These are phyloP conservation scores for Tuberolachnus salignus DNA, from an alignment of 2,888 invertebrate species.

Conservation along the genomic window DNA sequence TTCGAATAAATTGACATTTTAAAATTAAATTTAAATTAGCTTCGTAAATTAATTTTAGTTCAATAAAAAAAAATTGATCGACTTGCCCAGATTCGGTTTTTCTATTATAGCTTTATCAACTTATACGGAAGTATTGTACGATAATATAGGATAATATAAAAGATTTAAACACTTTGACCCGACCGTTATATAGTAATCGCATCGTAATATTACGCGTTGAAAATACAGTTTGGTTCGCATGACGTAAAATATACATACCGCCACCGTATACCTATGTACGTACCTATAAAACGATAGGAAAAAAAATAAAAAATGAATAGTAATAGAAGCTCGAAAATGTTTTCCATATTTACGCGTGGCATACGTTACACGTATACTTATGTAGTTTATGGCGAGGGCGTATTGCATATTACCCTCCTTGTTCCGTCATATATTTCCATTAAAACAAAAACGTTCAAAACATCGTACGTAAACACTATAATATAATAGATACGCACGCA, in stretches of 20 bases:
- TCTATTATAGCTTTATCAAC: no score
- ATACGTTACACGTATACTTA: not conserved
- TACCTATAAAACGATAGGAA: not conserved
- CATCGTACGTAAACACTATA: not conserved
- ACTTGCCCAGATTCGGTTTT: no score
- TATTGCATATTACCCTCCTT: slow-evolving; percentile 11
- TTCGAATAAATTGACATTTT: no score
- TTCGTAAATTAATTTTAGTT: no score
- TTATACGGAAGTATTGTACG: no score
- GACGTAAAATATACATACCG: not conserved
- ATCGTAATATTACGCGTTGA: no score
- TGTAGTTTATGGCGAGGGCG: not conserved
- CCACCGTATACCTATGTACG: not conserved
- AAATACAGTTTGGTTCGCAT: not conserved
- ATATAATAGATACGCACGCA: slow-evolving; percentile 1
- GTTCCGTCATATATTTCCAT: slow-evolving; percentile 17
- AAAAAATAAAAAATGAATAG: not conserved
- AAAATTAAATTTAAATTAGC: no score
- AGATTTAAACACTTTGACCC: no score
- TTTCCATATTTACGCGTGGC: not conserved
- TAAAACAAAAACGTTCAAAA: slow-evolving; percentile 25
- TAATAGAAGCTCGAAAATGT: not conserved
- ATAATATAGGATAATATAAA: no score
- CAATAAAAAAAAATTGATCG: no score
- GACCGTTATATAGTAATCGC: no score